A percentile compares a stretch with the other conserved stretches of the same genome.
These are phyloP conservation scores for Aythya baeri DNA, from an alignment of 2,113 vertebrate species.

Conservation along the genomic window DNA sequence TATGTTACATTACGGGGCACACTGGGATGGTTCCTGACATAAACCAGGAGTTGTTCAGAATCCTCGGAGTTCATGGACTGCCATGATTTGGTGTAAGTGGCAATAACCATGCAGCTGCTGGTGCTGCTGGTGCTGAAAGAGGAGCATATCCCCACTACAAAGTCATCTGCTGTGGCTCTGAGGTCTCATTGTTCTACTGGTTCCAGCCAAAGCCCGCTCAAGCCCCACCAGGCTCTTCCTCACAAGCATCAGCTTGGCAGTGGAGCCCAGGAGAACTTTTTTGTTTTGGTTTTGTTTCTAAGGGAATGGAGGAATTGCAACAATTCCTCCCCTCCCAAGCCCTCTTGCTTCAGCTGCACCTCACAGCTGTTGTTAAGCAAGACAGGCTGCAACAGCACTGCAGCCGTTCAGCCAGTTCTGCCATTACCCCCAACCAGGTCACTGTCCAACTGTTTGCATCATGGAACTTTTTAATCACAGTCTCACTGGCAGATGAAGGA, in stretches of 20 bases:
- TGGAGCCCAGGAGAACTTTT: neutral
- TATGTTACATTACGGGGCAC: neutral
- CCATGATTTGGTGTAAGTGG: neutral
- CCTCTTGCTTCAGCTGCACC: slow-evolving; percentile 55
- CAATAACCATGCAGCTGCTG: neutral
- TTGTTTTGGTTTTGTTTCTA: slow-evolving; percentile 50
- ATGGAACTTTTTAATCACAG: slow-evolving; percentile 8
- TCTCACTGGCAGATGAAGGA: neutral
- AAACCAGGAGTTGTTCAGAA: neutral
- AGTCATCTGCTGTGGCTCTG: neutral
- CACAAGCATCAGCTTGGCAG: neutral
- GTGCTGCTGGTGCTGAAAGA: neutral
- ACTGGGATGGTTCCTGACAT: neutral
- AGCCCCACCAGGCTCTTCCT: neutral
- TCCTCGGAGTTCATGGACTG: neutral
- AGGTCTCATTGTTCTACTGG: neutral
- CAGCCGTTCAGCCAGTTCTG: neutral
- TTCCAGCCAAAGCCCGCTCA: slow-evolving; percentile 15
- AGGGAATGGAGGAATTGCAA: slow-evolving; percentile 23
- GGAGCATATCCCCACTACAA: neutral
- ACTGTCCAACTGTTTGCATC: neutral
- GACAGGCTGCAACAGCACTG: neutral
- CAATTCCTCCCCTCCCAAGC: neutral
- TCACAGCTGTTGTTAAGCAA: slow-evolving; percentile 53
- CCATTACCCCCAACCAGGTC: neutral